Evolutionary conservation across 2,797 vertebrate species (phyloP).

Genomic region (Gymnocypris eckloni): DNA sequence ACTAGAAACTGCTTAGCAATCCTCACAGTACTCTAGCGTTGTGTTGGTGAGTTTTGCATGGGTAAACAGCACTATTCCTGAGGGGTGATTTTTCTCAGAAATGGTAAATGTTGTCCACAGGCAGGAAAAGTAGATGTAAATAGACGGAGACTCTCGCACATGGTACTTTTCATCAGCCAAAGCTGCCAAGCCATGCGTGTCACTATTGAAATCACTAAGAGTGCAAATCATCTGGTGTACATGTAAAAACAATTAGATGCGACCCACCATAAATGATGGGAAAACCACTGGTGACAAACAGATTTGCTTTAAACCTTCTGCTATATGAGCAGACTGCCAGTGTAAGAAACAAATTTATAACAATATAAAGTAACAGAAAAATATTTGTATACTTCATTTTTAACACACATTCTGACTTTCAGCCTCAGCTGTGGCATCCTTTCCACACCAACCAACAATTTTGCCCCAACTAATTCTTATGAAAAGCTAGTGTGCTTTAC

Average conservation of each 20-base stretch:
- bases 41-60: not conserved
- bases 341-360: no score
- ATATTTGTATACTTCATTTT: not conserved
- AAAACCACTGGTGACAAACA: not conserved
- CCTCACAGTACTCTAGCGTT: not conserved
- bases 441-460: not conserved
- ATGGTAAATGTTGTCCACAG: not conserved
- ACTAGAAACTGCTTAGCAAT: no score
- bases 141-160: not conserved
- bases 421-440: not conserved
- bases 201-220: not conserved
- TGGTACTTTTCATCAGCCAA: not conserved
- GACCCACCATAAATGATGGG: not conserved
- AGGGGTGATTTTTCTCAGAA: no score
- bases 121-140: not conserved
- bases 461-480: no score
- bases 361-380: no score
- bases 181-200: not conserved
- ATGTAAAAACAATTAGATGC: not conserved
- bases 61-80: not conserved
- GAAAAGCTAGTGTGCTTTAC: no score
- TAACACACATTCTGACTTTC: not conserved
- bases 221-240: not conserved
- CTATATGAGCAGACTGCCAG: not conserved
- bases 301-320: not conserved